phyloP scores from a whole-genome alignment of 2,113 vertebrate genomes.

The Suricata suricatta region DNA sequence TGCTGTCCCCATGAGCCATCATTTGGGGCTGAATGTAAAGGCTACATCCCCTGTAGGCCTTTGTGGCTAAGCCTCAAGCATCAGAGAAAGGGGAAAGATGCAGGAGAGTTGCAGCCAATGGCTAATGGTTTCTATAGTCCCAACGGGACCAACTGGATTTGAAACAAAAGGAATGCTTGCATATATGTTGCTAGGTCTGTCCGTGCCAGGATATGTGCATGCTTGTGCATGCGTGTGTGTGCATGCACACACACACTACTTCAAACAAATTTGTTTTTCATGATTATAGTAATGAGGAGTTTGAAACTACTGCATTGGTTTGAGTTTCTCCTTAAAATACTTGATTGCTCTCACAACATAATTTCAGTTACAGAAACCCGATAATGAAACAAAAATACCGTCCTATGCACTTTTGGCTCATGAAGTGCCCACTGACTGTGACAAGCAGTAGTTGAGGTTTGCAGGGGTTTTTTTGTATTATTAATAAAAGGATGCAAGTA shows the following conservation, averaged over 20 bases:
- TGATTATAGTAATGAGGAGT: slow-evolving; percentile 29
- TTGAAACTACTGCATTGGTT: slow-evolving; percentile 22
- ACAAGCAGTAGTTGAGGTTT: slow-evolving; percentile 54
- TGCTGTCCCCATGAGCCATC: not conserved
- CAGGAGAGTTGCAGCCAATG: accelerated
- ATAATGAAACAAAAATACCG: slow-evolving; percentile 62
- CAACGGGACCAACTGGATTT: not conserved
- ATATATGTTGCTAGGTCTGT: not conserved
- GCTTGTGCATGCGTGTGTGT: not conserved
- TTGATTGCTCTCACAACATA: slow-evolving; percentile 55
- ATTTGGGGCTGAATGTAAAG: not conserved
- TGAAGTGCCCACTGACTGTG: slow-evolving; percentile 58
- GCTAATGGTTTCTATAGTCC: not conserved
- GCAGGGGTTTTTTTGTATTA: slow-evolving; percentile 26
- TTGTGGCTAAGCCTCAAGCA: not conserved
- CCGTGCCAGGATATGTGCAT: not conserved
- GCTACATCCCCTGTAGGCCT: not conserved
- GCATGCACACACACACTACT: not conserved
- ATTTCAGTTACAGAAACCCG: slow-evolving; percentile 73
- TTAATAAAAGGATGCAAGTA: slow-evolving; percentile 67
- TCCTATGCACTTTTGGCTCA: not conserved
- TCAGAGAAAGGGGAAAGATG: not conserved
- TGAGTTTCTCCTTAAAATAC: slow-evolving; percentile 53
- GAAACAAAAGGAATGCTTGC: not conserved
- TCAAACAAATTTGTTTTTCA: not conserved